Conservation (phyloP, 2,113 vertebrate species). For the Pituophis catenifer region DNA sequence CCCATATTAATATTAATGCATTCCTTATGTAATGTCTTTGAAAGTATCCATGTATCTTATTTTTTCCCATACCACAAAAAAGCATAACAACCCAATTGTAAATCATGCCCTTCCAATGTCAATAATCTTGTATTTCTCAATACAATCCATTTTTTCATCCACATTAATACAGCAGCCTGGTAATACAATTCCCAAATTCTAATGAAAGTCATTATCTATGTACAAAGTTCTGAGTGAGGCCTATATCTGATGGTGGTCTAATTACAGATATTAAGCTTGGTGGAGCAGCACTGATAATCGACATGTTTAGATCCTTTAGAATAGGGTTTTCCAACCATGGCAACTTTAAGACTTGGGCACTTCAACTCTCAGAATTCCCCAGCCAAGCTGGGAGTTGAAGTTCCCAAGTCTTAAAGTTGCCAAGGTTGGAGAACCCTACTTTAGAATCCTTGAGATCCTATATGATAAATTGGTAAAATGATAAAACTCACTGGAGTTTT, state of each 20-base stretch:
- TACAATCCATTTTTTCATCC: too few species aligned
- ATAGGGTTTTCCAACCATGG: background rate
- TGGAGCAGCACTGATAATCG: background rate
- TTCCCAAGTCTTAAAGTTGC: background rate
- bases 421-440: background rate
- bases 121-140: too few species aligned
- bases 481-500: background rate
- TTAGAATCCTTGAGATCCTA: background rate
- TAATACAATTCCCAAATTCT: background rate
- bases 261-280: background rate
- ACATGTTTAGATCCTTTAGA: background rate
- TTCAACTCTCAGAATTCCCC: background rate
- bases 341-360: background rate
- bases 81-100: too few species aligned
- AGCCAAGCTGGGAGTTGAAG: background rate
- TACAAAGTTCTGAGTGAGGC: background rate
- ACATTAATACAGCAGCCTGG: too few species aligned
- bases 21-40: too few species aligned
- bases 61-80: too few species aligned
- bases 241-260: background rate
- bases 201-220: background rate
- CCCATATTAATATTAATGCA: too few species aligned
- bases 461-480: background rate
- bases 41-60: too few species aligned
- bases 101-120: too few species aligned